These are phyloP conservation scores for Neostethus bicornis DNA, from an alignment of 2,797 vertebrate species.

Conservation along the genomic window DNA sequence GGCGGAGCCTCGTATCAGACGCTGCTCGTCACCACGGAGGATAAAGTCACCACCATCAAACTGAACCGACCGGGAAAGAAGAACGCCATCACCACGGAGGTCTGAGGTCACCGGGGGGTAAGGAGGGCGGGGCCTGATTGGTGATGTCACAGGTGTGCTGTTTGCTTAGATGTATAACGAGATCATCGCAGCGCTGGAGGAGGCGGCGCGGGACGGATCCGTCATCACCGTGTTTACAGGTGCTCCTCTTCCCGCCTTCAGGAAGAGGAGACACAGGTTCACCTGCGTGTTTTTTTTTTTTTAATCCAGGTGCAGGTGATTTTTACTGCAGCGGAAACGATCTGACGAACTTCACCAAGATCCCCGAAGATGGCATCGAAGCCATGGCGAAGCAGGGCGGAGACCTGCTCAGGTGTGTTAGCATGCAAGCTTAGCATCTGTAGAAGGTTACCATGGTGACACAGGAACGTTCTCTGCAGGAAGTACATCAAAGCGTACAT, in stretches of 20 bases:
- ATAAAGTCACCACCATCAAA: slow-evolving; percentile 88
- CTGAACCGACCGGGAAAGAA: slow-evolving; percentile 91
- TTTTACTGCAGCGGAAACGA: slow-evolving; percentile 95
- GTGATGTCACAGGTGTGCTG: too few species aligned
- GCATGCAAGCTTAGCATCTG: too few species aligned
- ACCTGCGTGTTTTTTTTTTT: too few species aligned
- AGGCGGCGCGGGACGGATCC: slow-evolving; percentile 85
- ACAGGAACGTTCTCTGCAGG: slow-evolving; percentile 77
- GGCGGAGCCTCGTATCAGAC: slow-evolving; percentile 67
- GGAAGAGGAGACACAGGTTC: too few species aligned
- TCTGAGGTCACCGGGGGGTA: too few species aligned
- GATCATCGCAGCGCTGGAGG: slow-evolving; percentile 83
- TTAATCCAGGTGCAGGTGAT: slow-evolving; percentile 89
- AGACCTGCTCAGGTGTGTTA: slow-evolving; percentile 77
- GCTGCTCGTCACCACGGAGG: slow-evolving; percentile 81
- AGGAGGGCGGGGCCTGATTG: too few species aligned
- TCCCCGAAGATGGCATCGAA: slow-evolving; percentile 66
- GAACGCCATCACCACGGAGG: slow-evolving; percentile 88
- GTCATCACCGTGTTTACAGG: slow-evolving; percentile 89
- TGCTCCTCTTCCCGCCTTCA: too few species aligned
- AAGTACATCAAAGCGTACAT: slow-evolving; percentile 87
- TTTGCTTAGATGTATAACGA: slow-evolving; percentile 88
- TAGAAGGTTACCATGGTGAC: too few species aligned
- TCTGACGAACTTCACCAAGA: slow-evolving; percentile 83
- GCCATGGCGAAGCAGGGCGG: slow-evolving; percentile 67